Percentiles rank a stretch among this genome's conserved stretches.
These are phyloP conservation scores for Heliconius congener DNA, from an alignment of 1,140 invertebrate species.

Conservation along the genomic window DNA sequence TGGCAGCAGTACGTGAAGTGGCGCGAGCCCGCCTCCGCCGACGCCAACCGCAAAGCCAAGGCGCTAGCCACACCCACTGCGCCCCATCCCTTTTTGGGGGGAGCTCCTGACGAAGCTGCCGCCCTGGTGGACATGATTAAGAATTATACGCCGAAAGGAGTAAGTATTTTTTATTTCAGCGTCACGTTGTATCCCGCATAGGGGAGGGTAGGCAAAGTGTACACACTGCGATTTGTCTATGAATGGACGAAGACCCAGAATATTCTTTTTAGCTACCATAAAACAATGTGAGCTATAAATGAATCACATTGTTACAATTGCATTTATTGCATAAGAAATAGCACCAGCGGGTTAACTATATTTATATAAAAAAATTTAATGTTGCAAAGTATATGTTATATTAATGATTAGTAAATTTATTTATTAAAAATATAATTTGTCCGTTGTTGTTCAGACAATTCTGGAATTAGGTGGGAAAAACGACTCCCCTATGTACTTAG, in stretches of 20 bases:
- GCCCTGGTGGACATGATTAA: constrained; percentile 89
- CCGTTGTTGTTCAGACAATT: constrained; percentile 89
- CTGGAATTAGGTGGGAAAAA: constrained; percentile 94
- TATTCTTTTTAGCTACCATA: too few species aligned
- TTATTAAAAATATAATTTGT: not conserved
- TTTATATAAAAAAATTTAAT: too few species aligned
- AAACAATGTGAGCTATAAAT: too few species aligned
- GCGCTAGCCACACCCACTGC: constrained; percentile 63
- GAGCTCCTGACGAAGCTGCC: constrained; percentile 47
- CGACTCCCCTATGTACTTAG: constrained; percentile 86
- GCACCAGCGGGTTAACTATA: too few species aligned
- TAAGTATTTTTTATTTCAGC: constrained; percentile 79
- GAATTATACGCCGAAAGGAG: constrained; percentile 90
- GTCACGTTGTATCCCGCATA: not conserved
- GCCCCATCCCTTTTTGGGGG: constrained; percentile 73
- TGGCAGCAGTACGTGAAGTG: constrained; percentile 95
- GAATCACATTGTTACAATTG: too few species aligned
- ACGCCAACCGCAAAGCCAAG: constrained; percentile 93
- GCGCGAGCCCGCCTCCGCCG: constrained; percentile 91
- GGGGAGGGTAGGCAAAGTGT: too few species aligned
- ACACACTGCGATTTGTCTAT: too few species aligned
- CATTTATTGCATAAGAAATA: too few species aligned
- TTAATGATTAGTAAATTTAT: not conserved
- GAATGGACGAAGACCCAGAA: too few species aligned
- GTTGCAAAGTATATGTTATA: too few species aligned